Percentiles rank a stretch among this genome's conserved stretches.
These are phyloP conservation scores for Dendrocincla tyrannina DNA, from an alignment of 2,797 vertebrate genomes.

Conservation along the genomic window DNA sequence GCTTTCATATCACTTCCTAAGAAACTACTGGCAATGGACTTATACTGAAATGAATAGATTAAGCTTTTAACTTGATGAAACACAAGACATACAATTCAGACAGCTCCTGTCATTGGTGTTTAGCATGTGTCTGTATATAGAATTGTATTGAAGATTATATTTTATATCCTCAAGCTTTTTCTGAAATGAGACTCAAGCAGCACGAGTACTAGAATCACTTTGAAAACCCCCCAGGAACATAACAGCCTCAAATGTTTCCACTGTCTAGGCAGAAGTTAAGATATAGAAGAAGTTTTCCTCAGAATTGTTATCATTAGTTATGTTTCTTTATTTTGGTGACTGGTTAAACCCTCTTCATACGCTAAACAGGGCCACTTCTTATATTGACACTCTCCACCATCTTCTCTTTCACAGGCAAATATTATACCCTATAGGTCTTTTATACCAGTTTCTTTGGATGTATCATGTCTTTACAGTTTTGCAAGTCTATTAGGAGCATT, in stretches of 20 bases:
- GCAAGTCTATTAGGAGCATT: not conserved
- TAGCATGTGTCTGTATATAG: not conserved
- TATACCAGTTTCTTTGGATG: not conserved
- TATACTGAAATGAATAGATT: not conserved
- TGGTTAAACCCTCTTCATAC: not conserved
- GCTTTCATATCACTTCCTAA: not conserved
- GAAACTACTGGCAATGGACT: not conserved
- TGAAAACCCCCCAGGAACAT: not conserved
- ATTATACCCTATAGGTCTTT: not conserved
- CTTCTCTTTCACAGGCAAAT: not conserved
- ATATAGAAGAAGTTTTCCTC: not conserved
- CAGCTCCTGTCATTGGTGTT: not conserved
- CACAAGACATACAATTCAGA: not conserved
- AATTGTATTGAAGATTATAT: not conserved
- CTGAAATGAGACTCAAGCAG: not conserved
- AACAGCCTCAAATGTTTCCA: not conserved
- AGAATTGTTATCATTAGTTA: not conserved
- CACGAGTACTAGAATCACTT: not conserved
- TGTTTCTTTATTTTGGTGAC: not conserved
- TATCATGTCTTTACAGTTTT: not conserved
- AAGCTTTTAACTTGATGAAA: not conserved
- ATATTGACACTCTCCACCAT: not conserved
- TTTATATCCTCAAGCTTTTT: not conserved
- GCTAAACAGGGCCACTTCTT: not conserved
- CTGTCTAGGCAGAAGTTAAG: not conserved